Evolutionary conservation across 2,113 vertebrate species (phyloP), one percentile per base, ranked within the genome.

Genomic region (Salvator merianae): DNA sequence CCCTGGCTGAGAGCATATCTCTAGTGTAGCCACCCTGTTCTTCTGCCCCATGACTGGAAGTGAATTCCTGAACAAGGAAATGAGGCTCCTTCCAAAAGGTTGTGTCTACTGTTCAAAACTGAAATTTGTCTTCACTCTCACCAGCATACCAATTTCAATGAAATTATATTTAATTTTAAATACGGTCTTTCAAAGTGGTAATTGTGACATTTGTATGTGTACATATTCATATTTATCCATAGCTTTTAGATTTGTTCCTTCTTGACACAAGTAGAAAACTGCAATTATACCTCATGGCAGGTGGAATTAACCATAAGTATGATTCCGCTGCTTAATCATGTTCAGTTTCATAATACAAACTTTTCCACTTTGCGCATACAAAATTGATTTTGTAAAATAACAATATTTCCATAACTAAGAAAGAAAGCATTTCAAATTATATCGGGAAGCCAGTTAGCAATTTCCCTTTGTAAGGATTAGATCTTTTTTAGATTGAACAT

Each of bases 321-420:
- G n/a, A 38, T 66, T 65, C 32, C n/a, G 32, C 16, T 9, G 5
- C 55, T 85, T 85, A 74, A 85, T 80, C 43, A 1, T n/a, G 26
- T 84, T 76, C 68, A 84, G 79, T 79, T 85, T 75, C 32, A 40
- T 81, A 74, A 74, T 53, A 74, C 62, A 85, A 66, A 80, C 3
- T 14, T 75, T n/a, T 86, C 18, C n/a, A 7, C 10, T 13, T 70
- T 20, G 34, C 1, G 1, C 70, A 32, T 73, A 80, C 76, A 76
- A 81, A 74, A 88, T 90, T 80, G 72, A 66, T 66, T 76, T 69
- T 40, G 66, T 78, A 70, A 88, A 87, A 82, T 16, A 22, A 73
- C 3, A 14, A 85, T 79, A 77, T 1, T 22, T 73, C 47, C 1
- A 63, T 79, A 89, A 83, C 16, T 70, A 32, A 22, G 59, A 74